Evolutionary conservation across 2,888 invertebrate species (phyloP).

Genomic region (Xestia c-nigrum): DNA sequence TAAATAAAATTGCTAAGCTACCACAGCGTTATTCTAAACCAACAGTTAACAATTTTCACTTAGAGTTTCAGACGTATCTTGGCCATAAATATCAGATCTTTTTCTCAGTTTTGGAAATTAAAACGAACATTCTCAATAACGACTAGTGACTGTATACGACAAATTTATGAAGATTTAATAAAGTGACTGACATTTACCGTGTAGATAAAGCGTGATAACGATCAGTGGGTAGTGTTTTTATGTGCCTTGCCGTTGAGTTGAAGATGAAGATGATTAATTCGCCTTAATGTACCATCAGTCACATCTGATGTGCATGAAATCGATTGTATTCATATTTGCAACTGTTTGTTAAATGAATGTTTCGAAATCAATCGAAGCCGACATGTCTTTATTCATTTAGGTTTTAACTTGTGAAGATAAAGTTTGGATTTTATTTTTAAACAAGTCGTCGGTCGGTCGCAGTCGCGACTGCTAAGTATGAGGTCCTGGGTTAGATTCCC

Average conservation of each 20-base stretch:
- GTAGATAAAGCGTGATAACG: slow-evolving; percentile 65
- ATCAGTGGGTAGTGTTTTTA: slow-evolving; percentile 55
- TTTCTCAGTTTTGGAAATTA: slow-evolving; percentile 37
- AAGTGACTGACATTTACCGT: slow-evolving; percentile 66
- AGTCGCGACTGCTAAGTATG: too few species aligned
- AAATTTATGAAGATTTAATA: slow-evolving; percentile 68
- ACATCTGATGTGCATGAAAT: slow-evolving; percentile 53
- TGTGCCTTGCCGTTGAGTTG: slow-evolving; percentile 34
- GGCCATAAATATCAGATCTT: slow-evolving; percentile 2
- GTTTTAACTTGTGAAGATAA: neutral
- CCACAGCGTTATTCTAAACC: neutral
- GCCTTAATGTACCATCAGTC: slow-evolving; percentile 41
- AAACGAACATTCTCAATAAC: slow-evolving; percentile 46
- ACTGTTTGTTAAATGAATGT: slow-evolving; percentile 30
- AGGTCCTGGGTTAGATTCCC: too few species aligned
- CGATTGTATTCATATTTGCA: slow-evolving; percentile 38
- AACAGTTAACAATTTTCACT: neutral
- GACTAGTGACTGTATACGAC: slow-evolving; percentile 52
- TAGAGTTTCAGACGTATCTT: too few species aligned
- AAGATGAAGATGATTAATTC: slow-evolving; percentile 64
- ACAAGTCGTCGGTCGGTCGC: neutral
- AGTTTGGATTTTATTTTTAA: neutral
- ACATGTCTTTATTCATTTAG: slow-evolving; percentile 17
- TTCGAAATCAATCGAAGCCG: neutral
- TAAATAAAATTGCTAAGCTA: neutral